phyloP scores from a whole-genome alignment of 37 sponge, comb jelly and placozoan species.

The Axinella damicornis region DNA sequence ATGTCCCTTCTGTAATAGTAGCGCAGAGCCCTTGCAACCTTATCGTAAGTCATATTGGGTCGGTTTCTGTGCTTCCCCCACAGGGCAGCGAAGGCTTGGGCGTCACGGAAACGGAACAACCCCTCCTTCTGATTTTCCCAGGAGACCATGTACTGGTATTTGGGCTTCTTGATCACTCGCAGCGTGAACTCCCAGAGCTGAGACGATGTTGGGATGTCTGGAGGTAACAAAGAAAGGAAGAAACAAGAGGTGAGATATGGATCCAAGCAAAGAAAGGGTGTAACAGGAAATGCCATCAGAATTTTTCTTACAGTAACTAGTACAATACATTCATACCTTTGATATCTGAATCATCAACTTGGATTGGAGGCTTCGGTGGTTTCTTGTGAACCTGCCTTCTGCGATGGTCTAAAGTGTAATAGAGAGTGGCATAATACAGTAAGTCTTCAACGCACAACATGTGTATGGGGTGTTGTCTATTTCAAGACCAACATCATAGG shows the following conservation, averaged over 20 bases:
- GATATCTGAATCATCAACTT: conserved; percentile 59
- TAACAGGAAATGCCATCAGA: not conserved
- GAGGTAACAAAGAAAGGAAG: not conserved
- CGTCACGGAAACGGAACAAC: conserved; percentile 80
- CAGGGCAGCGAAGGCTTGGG: conserved; percentile 79
- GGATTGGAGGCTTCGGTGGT: conserved; percentile 22
- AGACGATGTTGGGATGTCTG: conserved; percentile 76
- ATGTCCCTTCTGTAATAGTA: conserved; percentile 85
- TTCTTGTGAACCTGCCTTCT: conserved; percentile 2
- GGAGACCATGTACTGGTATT: conserved; percentile 72
- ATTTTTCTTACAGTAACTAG: no score
- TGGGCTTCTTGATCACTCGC: conserved; percentile 73
- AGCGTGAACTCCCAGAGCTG: conserved; percentile 88
- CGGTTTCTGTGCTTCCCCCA: conserved; percentile 86
- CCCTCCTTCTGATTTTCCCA: conserved; percentile 86
- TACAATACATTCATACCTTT: conserved; percentile 49
- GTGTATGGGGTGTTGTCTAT: no score
- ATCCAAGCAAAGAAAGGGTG: not conserved
- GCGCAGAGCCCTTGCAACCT: conserved; percentile 79
- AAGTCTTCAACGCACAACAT: no score
- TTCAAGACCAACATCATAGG: no score
- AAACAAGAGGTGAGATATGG: conserved; percentile 2
- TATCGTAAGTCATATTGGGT: conserved; percentile 81
- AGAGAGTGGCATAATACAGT: no score
- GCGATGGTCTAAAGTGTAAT: no score